Conservation (phyloP, 2,888 invertebrate genomes). For the Tetragonula carbonaria region DNA sequence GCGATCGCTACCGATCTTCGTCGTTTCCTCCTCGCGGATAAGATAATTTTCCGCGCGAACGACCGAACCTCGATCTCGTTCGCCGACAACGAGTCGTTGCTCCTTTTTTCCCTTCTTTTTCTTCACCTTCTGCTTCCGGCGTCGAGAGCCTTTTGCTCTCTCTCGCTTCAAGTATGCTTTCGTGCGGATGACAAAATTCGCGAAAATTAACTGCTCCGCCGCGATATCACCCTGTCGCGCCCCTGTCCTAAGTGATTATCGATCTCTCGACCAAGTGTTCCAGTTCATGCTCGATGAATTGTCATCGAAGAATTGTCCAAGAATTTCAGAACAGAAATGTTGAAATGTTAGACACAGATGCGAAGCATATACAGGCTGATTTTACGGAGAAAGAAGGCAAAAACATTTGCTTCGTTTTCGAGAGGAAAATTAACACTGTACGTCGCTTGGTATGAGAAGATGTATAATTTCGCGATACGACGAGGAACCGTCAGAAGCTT, state of each 20-base stretch:
- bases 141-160: conserved; percentile 16
- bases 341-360: too few species aligned
- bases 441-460: too few species aligned
- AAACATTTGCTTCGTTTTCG: too few species aligned
- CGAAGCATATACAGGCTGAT: too few species aligned
- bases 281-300: background rate
- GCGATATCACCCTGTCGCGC: background rate
- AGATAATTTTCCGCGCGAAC: conserved; percentile 68
- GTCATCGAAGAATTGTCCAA: too few species aligned
- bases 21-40: conserved; percentile 20
- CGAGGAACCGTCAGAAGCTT: too few species aligned
- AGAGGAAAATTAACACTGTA: too few species aligned
- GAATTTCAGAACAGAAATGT: too few species aligned
- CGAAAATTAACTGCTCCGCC: background rate
- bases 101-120: conserved; percentile 36
- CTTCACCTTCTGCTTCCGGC: conserved; percentile 25
- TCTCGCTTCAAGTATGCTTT: background rate
- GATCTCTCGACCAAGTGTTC: background rate
- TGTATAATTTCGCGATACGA: too few species aligned
- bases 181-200: conserved; percentile 26
- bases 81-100: conserved; percentile 40
- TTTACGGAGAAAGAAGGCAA: too few species aligned
- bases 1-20: conserved; percentile 37
- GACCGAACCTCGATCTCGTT: conserved; percentile 46
- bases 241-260: background rate